Evolutionary conservation across 2,888 invertebrate genomes (phyloP).

Genomic region (Acleris holmiana): DNA sequence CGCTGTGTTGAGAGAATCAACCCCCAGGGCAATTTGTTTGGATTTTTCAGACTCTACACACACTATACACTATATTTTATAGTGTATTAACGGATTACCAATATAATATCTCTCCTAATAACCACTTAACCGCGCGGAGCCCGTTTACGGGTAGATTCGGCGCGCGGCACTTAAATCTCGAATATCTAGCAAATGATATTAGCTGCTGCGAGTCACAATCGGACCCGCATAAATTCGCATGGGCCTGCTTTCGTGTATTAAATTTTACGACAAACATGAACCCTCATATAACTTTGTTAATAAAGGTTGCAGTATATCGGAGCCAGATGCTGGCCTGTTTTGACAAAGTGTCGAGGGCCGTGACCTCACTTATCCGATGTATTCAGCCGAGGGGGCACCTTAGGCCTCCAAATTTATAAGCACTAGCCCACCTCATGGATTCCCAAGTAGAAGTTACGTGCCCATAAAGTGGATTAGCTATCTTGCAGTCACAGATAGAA

Average conservation of each 20-base stretch:
- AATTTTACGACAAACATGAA: slow-evolving; percentile 76
- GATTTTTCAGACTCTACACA: no score
- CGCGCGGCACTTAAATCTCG: slow-evolving; percentile 45
- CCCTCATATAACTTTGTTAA: slow-evolving; percentile 81
- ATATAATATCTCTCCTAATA: background rate
- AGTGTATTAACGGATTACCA: background rate
- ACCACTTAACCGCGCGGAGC: background rate
- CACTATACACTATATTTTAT: no score
- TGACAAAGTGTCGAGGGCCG: slow-evolving; percentile 48
- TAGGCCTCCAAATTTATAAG: slow-evolving; percentile 33
- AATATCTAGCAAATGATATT: slow-evolving; percentile 55
- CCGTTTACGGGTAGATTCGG: background rate
- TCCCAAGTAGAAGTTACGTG: slow-evolving; percentile 24
- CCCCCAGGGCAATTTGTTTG: no score
- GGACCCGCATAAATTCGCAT: slow-evolving; percentile 68
- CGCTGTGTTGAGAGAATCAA: no score
- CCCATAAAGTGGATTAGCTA: slow-evolving; percentile 32
- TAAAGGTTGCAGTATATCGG: slow-evolving; percentile 75
- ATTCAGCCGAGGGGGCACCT: slow-evolving; percentile 30
- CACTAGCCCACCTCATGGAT: slow-evolving; percentile 23
- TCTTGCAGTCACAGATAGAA: slow-evolving; percentile 3
- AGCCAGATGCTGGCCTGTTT: slow-evolving; percentile 57
- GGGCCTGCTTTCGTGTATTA: slow-evolving; percentile 70
- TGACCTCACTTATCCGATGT: slow-evolving; percentile 38
- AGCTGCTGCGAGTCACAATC: slow-evolving; percentile 46